Evolutionary conservation across 2,888 invertebrate genomes (phyloP), one percentile per base, ranked within the genome.

Genomic region (Pammene aurita): DNA sequence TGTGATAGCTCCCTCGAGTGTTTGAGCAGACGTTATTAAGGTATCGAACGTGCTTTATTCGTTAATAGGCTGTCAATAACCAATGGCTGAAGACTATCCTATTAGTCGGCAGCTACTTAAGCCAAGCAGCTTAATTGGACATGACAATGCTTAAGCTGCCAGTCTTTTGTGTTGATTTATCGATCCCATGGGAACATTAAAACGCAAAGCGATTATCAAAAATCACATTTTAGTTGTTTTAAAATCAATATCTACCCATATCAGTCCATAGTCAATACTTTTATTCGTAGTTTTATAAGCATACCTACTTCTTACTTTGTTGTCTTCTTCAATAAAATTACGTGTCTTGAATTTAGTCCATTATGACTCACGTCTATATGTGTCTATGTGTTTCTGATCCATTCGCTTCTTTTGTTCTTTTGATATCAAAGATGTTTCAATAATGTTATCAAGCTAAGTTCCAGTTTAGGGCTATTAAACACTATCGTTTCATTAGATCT

Each of bases 401-500:
- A 62, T 52, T n/a, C 38, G 26, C n/a, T 41, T 14, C 18, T 14
- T 18, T 11, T 16, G 35, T 46, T 50, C 44, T 14, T 46, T 46
- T 9, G 42, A 48, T 18, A 52, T 41, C 34, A 54, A 55, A 62
- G 38, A 65, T 48, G 69, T 48, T 60, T 44, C 69, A 54, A 16
- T 48, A 41, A 60, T 58, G 63, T 68, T 68, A 68, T 69, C 65
- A 69, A 54, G 48, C 41, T 58, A 65, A 69, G 65, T 65, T 69
- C 65, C 44, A 69, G 65, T 69, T 69, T 65, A 54, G 64, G 41
- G 54, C 65, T 58, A 63, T 68, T 64, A 63, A 68, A 64, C 62
- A 65, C 54, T 65, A 69, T 69, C 69, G 55, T 65, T 69, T 66
- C 62, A 61, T 60, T 66, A 66, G 42, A 70, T 66, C 69, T 61